Evolutionary conservation across 2,113 vertebrate species (phyloP), one percentile per base, ranked within the genome.

Genomic region (Lonchura striata): DNA sequence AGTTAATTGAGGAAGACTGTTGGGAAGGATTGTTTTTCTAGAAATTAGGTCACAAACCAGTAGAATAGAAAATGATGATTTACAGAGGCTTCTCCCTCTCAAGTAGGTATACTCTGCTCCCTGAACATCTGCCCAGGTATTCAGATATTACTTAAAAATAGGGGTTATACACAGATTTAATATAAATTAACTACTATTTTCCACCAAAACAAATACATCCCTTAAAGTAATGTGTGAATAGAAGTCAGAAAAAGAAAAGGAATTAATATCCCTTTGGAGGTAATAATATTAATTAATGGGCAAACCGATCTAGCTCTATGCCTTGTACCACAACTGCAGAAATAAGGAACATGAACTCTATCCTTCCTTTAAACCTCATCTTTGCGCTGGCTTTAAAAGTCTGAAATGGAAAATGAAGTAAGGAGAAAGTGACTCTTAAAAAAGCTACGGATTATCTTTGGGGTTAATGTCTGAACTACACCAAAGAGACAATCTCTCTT

Each of bases 341-440:
- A 81, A 81, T 14, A 65, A 74, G 30, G 52, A 94, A 74, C 33
- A 17, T 13, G 28, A 87, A 70, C 30, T 49, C 54, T 50, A 57
- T 30, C 17, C 65, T 85, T 75, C 57, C 24, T 64, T 81, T 33
- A 86, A 77, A 87, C 15, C 15, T 71, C 66, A 46, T 77, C 47
- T 75, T 86, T 15, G 24, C 56, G 37, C 10, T 78, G 35, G 33
- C 89, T 83, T 74, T 59, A 74, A 35, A 88, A 63, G 19, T 28
- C 52, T 90, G 86, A 90, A 81, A 93, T 25, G 57, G 61, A 41
- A 84, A 96, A 86, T 15, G 0, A 85, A 93, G 50, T 77, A 86
- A 74, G 68, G 88, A 95, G 90, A 94, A 96, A 96, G 92, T 91
- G 82, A 95, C 33, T 88, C 75, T 65, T 50, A 27, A 72, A 90